Conservation (phyloP, 2,797 vertebrate genomes). For the Aythya fuligula region DNA sequence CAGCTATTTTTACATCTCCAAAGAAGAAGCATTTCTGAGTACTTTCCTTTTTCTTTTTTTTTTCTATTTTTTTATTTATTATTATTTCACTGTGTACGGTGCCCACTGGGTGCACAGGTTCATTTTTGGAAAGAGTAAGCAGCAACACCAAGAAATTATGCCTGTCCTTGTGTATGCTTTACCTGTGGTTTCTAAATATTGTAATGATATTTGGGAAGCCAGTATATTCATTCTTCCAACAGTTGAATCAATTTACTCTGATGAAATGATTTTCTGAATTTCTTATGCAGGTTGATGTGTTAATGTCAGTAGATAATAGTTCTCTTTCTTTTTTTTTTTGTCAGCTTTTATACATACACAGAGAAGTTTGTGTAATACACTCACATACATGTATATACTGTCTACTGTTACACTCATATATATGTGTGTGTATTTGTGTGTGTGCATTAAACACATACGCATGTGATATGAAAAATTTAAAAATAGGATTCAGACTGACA, state of each 20-base stretch:
- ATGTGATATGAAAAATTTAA: neutral
- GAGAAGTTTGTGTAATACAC: neutral
- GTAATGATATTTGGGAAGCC: neutral
- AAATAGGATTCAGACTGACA: neutral
- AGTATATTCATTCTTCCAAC: slow-evolving; percentile 22
- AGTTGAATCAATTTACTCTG: slow-evolving; percentile 26
- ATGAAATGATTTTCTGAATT: neutral
- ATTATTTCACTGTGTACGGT: neutral
- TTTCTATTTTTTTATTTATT: no score
- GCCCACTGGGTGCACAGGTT: slow-evolving; percentile 12
- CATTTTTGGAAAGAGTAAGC: neutral
- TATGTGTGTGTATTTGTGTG: neutral
- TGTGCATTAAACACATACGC: neutral
- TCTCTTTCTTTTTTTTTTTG: neutral
- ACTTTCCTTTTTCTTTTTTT: neutral
- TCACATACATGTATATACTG: neutral
- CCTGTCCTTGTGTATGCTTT: neutral
- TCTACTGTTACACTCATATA: neutral
- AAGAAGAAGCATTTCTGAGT: slow-evolving; percentile 27
- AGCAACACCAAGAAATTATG: neutral
- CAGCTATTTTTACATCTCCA: slow-evolving; percentile 14
- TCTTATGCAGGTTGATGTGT: neutral
- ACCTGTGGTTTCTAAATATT: slow-evolving; percentile 28
- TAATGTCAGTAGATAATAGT: neutral
- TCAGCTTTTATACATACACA: neutral